Evolutionary conservation across 2,888 invertebrate genomes (phyloP).

Genomic region (Scaptomyza reducta): DNA sequence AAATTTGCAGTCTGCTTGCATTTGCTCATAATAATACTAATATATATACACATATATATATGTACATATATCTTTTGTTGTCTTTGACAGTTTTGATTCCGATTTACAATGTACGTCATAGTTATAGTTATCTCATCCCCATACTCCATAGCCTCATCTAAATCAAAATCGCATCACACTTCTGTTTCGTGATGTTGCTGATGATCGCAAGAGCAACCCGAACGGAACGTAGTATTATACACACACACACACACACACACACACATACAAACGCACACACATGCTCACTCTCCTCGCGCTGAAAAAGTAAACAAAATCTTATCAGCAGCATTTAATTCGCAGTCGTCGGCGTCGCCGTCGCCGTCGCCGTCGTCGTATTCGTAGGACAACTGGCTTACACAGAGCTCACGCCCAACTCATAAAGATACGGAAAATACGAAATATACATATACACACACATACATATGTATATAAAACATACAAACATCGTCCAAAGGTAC

Average conservation of each 20-base stretch:
- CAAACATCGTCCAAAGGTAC: background rate
- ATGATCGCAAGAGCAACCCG: background rate
- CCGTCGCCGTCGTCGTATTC: conserved; percentile 7
- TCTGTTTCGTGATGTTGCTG: conserved; percentile 37
- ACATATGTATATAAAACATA: conserved; percentile 21
- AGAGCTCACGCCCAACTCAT: conserved; percentile 66
- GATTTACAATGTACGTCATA: conserved; percentile 44
- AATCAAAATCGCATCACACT: conserved; percentile 29
- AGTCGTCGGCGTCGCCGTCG: conserved; percentile 9
- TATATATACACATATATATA: too few species aligned
- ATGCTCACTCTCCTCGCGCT: conserved; percentile 13
- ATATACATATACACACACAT: conserved; percentile 13
- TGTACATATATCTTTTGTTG: conserved; percentile 6
- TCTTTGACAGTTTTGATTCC: conserved; percentile 27
- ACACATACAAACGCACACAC: background rate
- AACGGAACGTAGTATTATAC: background rate
- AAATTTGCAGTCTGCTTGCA: background rate
- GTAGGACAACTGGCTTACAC: conserved; percentile 29
- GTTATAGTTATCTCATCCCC: conserved; percentile 25
- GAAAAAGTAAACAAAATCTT: conserved; percentile 54
- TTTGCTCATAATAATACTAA: background rate
- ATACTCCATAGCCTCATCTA: background rate
- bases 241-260: background rate
- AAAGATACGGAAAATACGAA: conserved; percentile 49
- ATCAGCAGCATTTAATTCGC: conserved; percentile 35